These are phyloP conservation scores for Bergia puertoricense DNA, from an alignment of 92 coral and sea anemone species.

Conservation along the genomic window DNA sequence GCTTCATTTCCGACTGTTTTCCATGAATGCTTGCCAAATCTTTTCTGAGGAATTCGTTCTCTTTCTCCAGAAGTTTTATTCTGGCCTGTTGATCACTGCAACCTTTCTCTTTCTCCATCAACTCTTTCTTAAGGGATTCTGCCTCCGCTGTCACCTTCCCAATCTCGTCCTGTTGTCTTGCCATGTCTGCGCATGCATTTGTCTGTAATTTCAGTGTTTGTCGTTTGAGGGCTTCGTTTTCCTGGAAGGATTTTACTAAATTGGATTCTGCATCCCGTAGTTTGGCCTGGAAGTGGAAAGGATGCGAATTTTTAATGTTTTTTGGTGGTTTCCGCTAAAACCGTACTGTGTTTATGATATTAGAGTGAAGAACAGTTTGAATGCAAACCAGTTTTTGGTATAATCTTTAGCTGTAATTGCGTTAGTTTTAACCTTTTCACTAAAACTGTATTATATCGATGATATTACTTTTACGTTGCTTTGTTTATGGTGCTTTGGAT, in stretches of 20 bases:
- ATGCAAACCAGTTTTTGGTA: too few species aligned
- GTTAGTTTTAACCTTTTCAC: too few species aligned
- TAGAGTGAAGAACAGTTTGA: too few species aligned
- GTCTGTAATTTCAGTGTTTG: constrained; percentile 76
- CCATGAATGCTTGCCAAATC: constrained; percentile 75
- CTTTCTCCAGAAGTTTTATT: constrained; percentile 72
- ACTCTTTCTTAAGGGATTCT: constrained; percentile 66
- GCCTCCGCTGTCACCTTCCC: constrained; percentile 72
- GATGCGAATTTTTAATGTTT: neutral
- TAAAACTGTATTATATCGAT: too few species aligned
- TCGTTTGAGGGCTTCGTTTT: constrained; percentile 71
- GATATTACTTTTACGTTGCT: too few species aligned
- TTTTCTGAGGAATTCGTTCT: constrained; percentile 84
- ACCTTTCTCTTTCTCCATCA: constrained; percentile 59
- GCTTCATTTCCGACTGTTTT: constrained; percentile 81
- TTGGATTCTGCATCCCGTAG: constrained; percentile 64
- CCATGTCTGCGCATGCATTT: constrained; percentile 79
- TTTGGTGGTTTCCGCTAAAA: too few species aligned
- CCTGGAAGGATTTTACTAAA: constrained; percentile 72
- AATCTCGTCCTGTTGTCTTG: constrained; percentile 64
- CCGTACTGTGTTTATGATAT: too few species aligned
- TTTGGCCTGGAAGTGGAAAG: constrained; percentile 4
- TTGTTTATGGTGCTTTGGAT: neutral
- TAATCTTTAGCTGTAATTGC: too few species aligned
- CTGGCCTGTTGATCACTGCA: constrained; percentile 59